Evolutionary conservation across 2,113 vertebrate genomes (phyloP).

Genomic region (Poecile atricapillus): DNA sequence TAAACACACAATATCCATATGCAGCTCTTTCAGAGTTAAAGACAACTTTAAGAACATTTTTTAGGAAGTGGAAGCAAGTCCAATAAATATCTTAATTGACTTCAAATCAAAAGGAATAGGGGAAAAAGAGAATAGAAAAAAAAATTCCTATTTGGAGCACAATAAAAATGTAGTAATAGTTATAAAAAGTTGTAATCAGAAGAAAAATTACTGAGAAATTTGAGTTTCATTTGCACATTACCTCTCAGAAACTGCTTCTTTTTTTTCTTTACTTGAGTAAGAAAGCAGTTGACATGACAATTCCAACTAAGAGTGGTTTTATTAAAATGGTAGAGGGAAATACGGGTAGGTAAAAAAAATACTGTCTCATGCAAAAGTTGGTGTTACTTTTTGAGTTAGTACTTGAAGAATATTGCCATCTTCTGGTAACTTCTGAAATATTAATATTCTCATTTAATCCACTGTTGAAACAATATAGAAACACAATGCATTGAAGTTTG

Average conservation of each 20-base stretch:
- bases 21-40: background rate
- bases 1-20: background rate
- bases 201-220: background rate
- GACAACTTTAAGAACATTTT: background rate
- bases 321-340: background rate
- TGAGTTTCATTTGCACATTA: background rate
- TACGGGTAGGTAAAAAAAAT: background rate
- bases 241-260: background rate
- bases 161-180: background rate
- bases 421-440: background rate
- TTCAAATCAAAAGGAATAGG: background rate
- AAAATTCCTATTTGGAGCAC: background rate
- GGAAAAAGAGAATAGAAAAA: background rate
- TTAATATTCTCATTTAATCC: background rate
- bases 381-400: background rate
- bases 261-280: background rate
- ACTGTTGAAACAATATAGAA: background rate
- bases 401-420: background rate
- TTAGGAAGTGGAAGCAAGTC: rapidly evolving
- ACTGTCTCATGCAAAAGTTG: background rate
- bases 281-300: background rate
- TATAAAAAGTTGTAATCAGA: background rate
- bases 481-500: background rate
- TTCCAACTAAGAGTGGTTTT: background rate
- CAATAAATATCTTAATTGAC: background rate